Evolutionary conservation across 2,113 vertebrate species (phyloP).

Genomic region (Rhinichthys klamathensis): DNA sequence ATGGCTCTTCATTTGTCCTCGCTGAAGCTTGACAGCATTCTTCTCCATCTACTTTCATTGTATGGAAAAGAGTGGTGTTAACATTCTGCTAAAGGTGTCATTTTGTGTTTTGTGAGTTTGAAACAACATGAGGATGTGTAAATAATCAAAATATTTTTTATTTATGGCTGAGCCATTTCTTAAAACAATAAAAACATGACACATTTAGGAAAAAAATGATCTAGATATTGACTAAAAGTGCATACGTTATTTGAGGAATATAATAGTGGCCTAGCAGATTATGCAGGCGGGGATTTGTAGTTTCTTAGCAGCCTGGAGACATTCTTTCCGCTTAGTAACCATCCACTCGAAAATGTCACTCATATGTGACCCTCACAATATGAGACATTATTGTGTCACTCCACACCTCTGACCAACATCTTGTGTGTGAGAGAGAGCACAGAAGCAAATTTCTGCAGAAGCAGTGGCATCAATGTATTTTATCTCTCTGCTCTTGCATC

Average conservation of each 20-base stretch:
- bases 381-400: constrained; percentile 18
- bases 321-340: constrained; percentile 11
- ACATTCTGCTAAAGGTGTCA: background rate
- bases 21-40: no score
- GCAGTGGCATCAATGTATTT: background rate
- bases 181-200: background rate
- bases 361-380: constrained; percentile 3
- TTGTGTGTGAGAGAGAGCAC: background rate
- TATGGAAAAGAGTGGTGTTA: background rate
- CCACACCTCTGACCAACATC: constrained; percentile 1
- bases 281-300: background rate
- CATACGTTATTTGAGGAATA: background rate
- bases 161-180: background rate
- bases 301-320: constrained; percentile 4
- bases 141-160: background rate
- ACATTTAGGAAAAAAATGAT: background rate
- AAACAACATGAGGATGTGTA: background rate
- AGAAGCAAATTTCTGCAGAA: background rate
- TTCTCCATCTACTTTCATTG: background rate
- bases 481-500: background rate
- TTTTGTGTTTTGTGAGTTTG: background rate
- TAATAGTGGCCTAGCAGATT: background rate
- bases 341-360: constrained; percentile 1
- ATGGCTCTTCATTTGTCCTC: background rate
- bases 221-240: background rate